Evolutionary conservation across 2,113 vertebrate species (phyloP), one percentile per base, ranked within the genome.

Genomic region (Salvelinus namaycush): DNA sequence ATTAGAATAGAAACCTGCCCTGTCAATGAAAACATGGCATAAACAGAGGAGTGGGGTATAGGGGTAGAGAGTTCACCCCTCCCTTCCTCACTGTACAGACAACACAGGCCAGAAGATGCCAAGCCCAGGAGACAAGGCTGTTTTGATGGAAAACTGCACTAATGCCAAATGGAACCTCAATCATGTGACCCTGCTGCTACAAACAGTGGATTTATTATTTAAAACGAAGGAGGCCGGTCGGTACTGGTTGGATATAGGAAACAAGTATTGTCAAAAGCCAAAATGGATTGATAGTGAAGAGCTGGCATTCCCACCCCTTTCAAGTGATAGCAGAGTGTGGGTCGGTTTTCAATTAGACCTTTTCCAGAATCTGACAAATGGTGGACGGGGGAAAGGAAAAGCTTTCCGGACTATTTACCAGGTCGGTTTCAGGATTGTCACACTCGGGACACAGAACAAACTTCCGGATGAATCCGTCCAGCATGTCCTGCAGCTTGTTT

Each of bases 401-500:
- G 29, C 5, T 14, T 4, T 31, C 26, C 1, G 20, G 18, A 39
- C 68, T 1, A 72, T 68, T 91, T 87, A 94, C 98, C 98, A 99
- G 95, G 91, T 99, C 98, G 87, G 98, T 99, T 96, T 99, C 98
- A 87, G 97, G 98, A 96, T 99, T 99, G 90, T 99, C 98, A 91
- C 98, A 99, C 93, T 99, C 97, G 77, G 97, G 93, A 96, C 98
- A 99, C 93, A 99, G 96, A 95, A 99, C 97, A 95, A 99, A 99
- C 95, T 98, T 99, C 95, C 96, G 96, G 96, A 99, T 98, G 95
- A 99, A 99, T 93, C 97, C 97, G 95, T 99, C 98, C 91, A 99
- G 95, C 97, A 99, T 99, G 95, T 99, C 98, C 95, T 99, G 98
- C 95, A 99, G 93, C 95, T 99, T 99, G 95, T 99, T 99, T 92